A percentile compares a stretch with the other conserved stretches of the same genome.
phyloP scores from a whole-genome alignment of 2,888 invertebrate genomes.

The Caenorhabditis becei region DNA sequence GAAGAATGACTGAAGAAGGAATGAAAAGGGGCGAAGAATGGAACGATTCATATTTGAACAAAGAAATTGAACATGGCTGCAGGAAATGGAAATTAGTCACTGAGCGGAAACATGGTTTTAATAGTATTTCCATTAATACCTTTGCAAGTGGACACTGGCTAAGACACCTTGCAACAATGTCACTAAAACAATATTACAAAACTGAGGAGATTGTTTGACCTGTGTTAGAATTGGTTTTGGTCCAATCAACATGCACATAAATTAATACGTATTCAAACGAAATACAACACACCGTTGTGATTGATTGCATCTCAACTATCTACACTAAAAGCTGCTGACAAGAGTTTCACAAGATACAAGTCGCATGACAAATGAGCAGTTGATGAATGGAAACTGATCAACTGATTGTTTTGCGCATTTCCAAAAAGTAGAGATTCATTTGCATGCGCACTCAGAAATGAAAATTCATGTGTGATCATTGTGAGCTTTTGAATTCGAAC shows the following conservation, averaged over 20 bases:
- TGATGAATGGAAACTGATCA: background rate
- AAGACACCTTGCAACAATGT: constrained; percentile 3
- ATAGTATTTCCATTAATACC: constrained; percentile 53
- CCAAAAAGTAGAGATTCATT: background rate
- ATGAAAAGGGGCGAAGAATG: constrained; percentile 14
- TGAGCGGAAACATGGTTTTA: constrained; percentile 53
- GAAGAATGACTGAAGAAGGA: constrained; percentile 41
- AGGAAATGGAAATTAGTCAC: constrained; percentile 56
- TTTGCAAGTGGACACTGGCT: background rate
- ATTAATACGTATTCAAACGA: constrained; percentile 18
- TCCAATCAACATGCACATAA: constrained; percentile 55
- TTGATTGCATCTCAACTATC: constrained; percentile 24
- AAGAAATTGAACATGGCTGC: constrained; percentile 48
- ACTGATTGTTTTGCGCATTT: background rate
- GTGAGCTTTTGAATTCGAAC: background rate
- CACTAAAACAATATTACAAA: no score
- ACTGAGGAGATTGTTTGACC: no score
- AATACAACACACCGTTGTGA: constrained; percentile 12
- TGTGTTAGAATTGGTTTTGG: background rate
- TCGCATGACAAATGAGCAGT: constrained; percentile 8
- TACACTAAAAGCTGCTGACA: background rate
- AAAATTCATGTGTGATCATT: background rate
- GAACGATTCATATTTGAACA: constrained; percentile 56
- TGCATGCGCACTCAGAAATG: background rate
- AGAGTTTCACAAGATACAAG: background rate